These are phyloP conservation scores for Sussaba pulchella DNA, from an alignment of 2,888 invertebrate genomes.

Conservation along the genomic window DNA sequence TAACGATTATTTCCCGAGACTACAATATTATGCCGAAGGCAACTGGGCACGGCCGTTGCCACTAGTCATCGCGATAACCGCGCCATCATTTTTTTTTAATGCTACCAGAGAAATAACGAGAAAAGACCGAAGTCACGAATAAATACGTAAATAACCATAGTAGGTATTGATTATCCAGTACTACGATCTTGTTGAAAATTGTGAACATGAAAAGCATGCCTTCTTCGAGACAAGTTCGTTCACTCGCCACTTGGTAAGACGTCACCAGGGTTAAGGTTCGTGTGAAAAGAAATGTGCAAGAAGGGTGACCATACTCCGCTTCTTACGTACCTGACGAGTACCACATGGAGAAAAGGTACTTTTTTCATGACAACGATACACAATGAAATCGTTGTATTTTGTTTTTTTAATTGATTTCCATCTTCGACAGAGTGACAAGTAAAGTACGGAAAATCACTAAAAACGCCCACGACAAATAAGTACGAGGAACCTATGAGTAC, in stretches of 20 bases:
- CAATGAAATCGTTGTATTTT: not conserved
- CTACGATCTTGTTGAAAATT: constrained; percentile 7
- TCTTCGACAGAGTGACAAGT: too few species aligned
- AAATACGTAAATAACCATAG: not conserved
- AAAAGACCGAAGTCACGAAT: not conserved
- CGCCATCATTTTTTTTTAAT: constrained; percentile 74
- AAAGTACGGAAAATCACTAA: too few species aligned
- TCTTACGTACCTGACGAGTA: not conserved
- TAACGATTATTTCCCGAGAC: constrained; percentile 78
- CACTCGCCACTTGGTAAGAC: not conserved
- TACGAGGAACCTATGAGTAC: too few species aligned
- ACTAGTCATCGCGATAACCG: constrained; percentile 66
- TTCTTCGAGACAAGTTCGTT: constrained; percentile 1
- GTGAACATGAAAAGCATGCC: not conserved
- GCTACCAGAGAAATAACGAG: constrained; percentile 69
- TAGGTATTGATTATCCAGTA: constrained; percentile 7
- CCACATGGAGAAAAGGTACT: not conserved
- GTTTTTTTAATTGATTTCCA: not conserved
- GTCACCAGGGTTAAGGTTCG: not conserved
- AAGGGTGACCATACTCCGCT: not conserved
- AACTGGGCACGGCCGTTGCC: constrained; percentile 58
- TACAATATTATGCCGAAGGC: constrained; percentile 71
- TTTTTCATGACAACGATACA: not conserved
- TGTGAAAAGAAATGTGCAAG: not conserved
- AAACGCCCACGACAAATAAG: too few species aligned